phyloP scores from a whole-genome alignment of 2,797 vertebrate genomes.

The Eupleurogrammus muticus region DNA sequence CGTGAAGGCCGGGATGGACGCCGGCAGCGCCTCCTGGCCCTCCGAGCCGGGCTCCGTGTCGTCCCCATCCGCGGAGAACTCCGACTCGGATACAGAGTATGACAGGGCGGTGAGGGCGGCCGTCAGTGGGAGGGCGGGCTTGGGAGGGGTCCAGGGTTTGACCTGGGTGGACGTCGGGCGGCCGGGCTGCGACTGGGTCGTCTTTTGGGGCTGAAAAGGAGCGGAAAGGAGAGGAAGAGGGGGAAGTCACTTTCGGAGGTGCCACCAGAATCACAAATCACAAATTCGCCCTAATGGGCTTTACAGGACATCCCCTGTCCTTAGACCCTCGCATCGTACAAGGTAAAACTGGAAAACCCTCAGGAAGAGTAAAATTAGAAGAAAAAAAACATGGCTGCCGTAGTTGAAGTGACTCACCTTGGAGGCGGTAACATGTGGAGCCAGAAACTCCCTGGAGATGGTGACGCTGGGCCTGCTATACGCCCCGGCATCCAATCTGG shows the following conservation, averaged over 20 bases:
- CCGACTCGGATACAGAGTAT: slow-evolving; percentile 38
- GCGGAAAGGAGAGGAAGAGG: slow-evolving; percentile 14
- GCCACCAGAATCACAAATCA: no score
- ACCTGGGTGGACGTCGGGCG: background rate
- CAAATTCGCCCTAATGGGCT: no score
- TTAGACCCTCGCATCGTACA: no score
- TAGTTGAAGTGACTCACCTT: slow-evolving; percentile 46
- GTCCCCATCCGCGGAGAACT: slow-evolving; percentile 69
- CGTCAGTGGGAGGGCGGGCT: slow-evolving; percentile 47
- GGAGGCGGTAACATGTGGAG: slow-evolving; percentile 2
- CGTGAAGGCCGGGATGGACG: slow-evolving; percentile 3
- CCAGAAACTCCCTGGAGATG: slow-evolving; percentile 2
- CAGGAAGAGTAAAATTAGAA: no score
- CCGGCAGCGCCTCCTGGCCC: background rate
- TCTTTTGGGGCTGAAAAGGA: slow-evolving; percentile 41
- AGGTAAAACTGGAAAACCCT: no score
- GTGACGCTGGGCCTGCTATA: background rate
- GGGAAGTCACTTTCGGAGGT: slow-evolving; percentile 18
- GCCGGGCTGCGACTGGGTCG: slow-evolving; percentile 32
- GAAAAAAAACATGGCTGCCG: background rate
- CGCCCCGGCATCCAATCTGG: background rate
- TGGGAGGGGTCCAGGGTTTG: slow-evolving; percentile 53
- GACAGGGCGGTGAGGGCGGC: slow-evolving; percentile 41
- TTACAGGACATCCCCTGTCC: no score
- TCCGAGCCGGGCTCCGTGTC: background rate